Evolutionary conservation across 2,113 vertebrate genomes (phyloP).

Genomic region (Tretioscincus oriximinensis): DNA sequence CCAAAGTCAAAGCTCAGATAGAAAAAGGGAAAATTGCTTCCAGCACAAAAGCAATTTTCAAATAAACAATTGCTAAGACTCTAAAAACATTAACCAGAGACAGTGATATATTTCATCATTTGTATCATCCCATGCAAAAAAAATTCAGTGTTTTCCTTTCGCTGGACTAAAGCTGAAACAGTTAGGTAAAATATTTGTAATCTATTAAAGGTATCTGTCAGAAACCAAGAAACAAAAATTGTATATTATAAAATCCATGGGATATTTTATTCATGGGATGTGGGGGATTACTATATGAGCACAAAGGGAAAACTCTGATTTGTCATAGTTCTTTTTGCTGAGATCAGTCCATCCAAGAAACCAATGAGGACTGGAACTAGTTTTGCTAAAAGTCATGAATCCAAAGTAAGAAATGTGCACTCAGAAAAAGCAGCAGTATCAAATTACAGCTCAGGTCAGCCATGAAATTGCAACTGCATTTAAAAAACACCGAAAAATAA

Average conservation of each 20-base stretch:
- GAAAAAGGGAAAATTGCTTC: not conserved
- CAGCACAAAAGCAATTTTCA: not conserved
- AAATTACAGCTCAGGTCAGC: conserved; percentile 39
- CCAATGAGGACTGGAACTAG: not conserved
- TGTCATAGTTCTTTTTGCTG: not conserved
- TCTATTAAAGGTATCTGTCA: not conserved
- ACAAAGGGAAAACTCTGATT: not conserved
- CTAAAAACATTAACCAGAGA: not conserved
- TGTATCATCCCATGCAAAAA: not conserved
- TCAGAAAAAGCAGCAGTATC: conserved; percentile 1
- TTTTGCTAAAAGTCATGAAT: conserved; percentile 2
- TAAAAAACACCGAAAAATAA: not conserved
- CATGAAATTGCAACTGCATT: conserved; percentile 32
- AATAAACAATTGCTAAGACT: not conserved
- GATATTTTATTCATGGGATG: not conserved
- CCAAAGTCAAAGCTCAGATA: not conserved
- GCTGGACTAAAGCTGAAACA: not conserved
- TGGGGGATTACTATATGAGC: not conserved
- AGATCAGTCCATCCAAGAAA: not conserved
- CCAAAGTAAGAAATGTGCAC: conserved; percentile 14
- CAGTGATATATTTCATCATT: not conserved
- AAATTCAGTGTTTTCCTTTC: not conserved
- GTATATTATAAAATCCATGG: not conserved
- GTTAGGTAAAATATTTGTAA: conserved; percentile 2
- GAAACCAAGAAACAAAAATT: not conserved